These are phyloP conservation scores for Drosophila novamexicana DNA, from an alignment of 1,140 invertebrate species.

Conservation along the genomic window DNA sequence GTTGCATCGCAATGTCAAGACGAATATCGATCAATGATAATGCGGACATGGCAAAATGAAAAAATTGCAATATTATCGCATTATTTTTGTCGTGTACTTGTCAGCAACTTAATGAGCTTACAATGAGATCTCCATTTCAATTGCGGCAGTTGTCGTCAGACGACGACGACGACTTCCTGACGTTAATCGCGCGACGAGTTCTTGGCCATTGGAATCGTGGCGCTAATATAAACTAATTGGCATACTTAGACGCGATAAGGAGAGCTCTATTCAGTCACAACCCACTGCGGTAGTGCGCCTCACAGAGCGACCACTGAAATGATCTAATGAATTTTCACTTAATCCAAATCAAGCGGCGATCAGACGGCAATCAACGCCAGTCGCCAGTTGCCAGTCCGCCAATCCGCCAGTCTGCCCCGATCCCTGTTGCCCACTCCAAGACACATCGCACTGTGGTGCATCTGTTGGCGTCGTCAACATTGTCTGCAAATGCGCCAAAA, in stretches of 20 bases:
- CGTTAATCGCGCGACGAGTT: slow-evolving; percentile 42
- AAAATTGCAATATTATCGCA: slow-evolving; percentile 9
- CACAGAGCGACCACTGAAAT: slow-evolving; percentile 55
- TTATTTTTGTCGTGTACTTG: slow-evolving; percentile 32
- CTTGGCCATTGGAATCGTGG: slow-evolving; percentile 11
- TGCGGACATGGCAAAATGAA: slow-evolving; percentile 19
- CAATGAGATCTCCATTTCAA: slow-evolving; percentile 35
- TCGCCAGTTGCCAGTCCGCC: slow-evolving; percentile 5
- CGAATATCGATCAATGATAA: slow-evolving; percentile 22
- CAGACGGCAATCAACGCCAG: slow-evolving; percentile 50
- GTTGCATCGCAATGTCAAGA: neutral
- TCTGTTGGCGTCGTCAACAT: slow-evolving; percentile 73
- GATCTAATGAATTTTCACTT: slow-evolving; percentile 82
- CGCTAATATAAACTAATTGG: slow-evolving; percentile 74
- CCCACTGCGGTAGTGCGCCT: slow-evolving; percentile 64
- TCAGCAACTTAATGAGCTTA: slow-evolving; percentile 63
- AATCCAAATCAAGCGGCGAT: slow-evolving; percentile 78
- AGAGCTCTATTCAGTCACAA: neutral
- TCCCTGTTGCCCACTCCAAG: slow-evolving; percentile 20
- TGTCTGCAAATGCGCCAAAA: slow-evolving; percentile 45
- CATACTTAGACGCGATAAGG: slow-evolving; percentile 51
- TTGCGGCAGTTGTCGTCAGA: slow-evolving; percentile 2
- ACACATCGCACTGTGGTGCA: slow-evolving; percentile 36
- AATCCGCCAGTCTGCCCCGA: neutral
- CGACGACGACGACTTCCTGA: slow-evolving; percentile 58